Evolutionary conservation across 1,140 invertebrate genomes (phyloP), one percentile per base, ranked within the genome.

Genomic region (Littorina saxatilis): DNA sequence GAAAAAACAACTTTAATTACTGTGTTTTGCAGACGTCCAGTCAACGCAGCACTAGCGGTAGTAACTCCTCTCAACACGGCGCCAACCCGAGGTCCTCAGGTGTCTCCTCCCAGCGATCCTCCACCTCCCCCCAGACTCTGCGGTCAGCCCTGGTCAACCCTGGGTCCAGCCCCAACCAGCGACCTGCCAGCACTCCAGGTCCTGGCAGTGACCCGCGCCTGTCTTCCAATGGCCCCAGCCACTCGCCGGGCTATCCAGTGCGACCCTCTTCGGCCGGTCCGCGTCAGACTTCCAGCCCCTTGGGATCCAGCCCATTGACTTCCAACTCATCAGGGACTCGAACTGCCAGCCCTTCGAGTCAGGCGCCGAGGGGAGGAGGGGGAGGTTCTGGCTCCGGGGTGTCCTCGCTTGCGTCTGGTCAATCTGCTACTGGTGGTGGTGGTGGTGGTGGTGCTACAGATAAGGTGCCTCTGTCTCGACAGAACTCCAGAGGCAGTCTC

Each of bases 191-290:
- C 76, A 78, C 55, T 1, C 76, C 76, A 9, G 35, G 76, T 9
- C 32, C 29, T 20, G 55, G 55, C 23, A 17, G 55, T 39, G 76
- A 78, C 32, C 35, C 20, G 20, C 55, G 39, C 9, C 50, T 32
- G 13, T 27, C 76, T 2, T 78, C 76, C n/a, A 40, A 17, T 1
- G 76, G 76, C 2, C 37, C 58, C 0, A 17, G 37, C 20, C 76
- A 78, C 20, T 63, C 76, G n/a, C 76, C 74, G 17, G 74, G 74
- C 35, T 76, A 78, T 39, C 76, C 76, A 27, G 76, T 66, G 55
- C 32, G 76, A 15, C 76, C 76, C 17, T 78, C 76, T 23, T 78
- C 76, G 2, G 76, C 76, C 27, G 76, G 76, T 1, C 76, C 76
- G 2, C 52, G 76, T 40, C 76, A 78, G 20, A 58, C 37, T 4